Conservation (phyloP, 92 coral and sea anemone species). For the Porites lobata region DNA sequence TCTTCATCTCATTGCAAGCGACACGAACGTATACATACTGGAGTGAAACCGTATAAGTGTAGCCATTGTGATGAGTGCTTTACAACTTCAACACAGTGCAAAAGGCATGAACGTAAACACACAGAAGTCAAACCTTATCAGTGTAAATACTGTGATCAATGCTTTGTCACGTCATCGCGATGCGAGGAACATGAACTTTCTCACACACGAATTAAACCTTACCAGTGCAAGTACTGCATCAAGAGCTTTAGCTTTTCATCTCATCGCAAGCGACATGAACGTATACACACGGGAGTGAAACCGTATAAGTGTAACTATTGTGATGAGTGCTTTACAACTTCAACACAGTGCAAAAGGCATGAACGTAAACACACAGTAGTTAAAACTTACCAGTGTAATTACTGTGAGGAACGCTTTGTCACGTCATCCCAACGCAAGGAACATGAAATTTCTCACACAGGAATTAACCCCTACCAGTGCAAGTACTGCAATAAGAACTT, state of each 20-base stretch:
- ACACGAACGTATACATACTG: background rate
- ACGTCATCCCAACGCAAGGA: background rate
- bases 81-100: background rate
- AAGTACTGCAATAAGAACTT: background rate
- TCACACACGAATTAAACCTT: background rate
- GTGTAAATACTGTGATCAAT: background rate
- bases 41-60: background rate
- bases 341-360: background rate
- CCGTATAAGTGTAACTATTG: background rate
- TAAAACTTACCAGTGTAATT: background rate
- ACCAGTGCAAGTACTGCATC: background rate
- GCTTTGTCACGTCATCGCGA: background rate
- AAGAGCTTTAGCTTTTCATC: background rate
- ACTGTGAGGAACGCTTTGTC: background rate
- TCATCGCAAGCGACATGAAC: background rate
- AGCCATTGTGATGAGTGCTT: background rate
- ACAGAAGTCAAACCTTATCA: background rate
- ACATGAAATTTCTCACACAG: background rate
- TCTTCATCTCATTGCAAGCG: background rate
- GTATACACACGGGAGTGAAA: background rate
- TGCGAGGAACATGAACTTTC: background rate
- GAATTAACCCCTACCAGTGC: background rate
- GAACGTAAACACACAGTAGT: background rate
- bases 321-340: background rate
- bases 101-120: background rate